A percentile compares a stretch with the other conserved stretches of the same genome.
These are phyloP conservation scores for Drosophila dives DNA, from an alignment of 2,888 invertebrate genomes.

Conservation along the genomic window DNA sequence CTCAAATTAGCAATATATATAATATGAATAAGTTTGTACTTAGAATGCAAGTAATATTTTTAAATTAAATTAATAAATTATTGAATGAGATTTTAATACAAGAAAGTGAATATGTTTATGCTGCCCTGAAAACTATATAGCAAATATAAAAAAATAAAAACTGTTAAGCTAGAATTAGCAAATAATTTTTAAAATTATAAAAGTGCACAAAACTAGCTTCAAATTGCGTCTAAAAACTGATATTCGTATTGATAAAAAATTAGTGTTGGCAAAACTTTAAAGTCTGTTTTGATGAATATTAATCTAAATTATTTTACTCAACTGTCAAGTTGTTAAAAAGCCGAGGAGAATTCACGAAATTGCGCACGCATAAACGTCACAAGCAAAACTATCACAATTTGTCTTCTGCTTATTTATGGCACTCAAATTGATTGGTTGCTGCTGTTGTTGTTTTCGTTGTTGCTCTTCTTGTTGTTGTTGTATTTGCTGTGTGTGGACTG, in stretches of 20 bases:
- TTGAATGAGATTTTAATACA: neutral
- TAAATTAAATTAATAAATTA: neutral
- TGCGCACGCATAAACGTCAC: constrained; percentile 33
- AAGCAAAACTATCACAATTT: constrained; percentile 27
- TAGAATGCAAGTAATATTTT: neutral
- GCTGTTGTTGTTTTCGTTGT: constrained; percentile 24
- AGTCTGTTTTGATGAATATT: neutral
- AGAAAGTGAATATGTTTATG: neutral
- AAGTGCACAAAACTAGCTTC: neutral
- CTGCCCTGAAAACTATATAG: neutral
- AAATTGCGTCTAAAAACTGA: neutral
- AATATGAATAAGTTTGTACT: neutral
- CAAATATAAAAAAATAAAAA: neutral
- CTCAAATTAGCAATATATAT: no score
- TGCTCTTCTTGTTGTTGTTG: constrained; percentile 33
- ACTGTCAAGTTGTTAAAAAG: neutral
- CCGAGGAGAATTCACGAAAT: neutral
- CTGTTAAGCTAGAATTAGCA: neutral
- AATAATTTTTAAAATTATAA: neutral
- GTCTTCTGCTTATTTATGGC: constrained; percentile 56
- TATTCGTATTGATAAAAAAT: neutral
- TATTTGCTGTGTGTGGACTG: constrained; percentile 20
- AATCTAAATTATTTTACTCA: neutral
- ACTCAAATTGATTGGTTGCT: constrained; percentile 52
- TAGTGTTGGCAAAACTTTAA: neutral